phyloP scores from a whole-genome alignment of 2,113 vertebrate species.

The Pygathrix nemaeus region DNA sequence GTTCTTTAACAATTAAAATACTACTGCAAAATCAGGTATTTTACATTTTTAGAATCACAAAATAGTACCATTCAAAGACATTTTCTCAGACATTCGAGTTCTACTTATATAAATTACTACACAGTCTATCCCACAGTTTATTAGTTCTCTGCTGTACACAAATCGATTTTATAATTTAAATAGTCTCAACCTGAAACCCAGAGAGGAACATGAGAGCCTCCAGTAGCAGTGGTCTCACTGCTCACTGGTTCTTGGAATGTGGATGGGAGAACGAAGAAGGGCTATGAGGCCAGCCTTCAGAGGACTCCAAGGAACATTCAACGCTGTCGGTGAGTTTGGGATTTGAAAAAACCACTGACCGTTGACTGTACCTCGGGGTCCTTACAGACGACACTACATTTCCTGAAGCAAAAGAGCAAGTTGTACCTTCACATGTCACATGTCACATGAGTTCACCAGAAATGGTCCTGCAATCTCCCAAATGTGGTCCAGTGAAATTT shows the following conservation, averaged over 20 bases:
- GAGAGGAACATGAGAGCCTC: slow-evolving; percentile 76
- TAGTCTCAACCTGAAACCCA: slow-evolving; percentile 73
- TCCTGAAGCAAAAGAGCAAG: slow-evolving; percentile 58
- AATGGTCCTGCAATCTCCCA: background rate
- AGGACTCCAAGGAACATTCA: slow-evolving; percentile 96
- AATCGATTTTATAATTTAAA: slow-evolving; percentile 78
- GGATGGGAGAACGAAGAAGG: slow-evolving; percentile 71
- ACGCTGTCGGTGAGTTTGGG: slow-evolving; percentile 99
- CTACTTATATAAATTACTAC: slow-evolving; percentile 42
- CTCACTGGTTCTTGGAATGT: slow-evolving; percentile 71
- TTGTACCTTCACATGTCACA: background rate
- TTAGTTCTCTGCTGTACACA: slow-evolving; percentile 68
- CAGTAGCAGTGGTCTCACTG: slow-evolving; percentile 76
- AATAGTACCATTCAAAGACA: background rate
- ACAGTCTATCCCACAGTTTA: slow-evolving; percentile 68
- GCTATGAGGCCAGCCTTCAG: slow-evolving; percentile 70
- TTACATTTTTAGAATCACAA: slow-evolving; percentile 44
- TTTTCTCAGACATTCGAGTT: slow-evolving; percentile 55
- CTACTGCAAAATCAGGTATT: slow-evolving; percentile 28
- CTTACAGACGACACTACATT: slow-evolving; percentile 79
- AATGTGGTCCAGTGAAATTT: slow-evolving; percentile 40
- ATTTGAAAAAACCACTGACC: slow-evolving; percentile 97
- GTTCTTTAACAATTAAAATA: background rate
- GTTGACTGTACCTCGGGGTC: slow-evolving; percentile 99
- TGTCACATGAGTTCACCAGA: background rate